phyloP scores from a whole-genome alignment of 2,797 vertebrate species.

The Tiaroga cobitis region DNA sequence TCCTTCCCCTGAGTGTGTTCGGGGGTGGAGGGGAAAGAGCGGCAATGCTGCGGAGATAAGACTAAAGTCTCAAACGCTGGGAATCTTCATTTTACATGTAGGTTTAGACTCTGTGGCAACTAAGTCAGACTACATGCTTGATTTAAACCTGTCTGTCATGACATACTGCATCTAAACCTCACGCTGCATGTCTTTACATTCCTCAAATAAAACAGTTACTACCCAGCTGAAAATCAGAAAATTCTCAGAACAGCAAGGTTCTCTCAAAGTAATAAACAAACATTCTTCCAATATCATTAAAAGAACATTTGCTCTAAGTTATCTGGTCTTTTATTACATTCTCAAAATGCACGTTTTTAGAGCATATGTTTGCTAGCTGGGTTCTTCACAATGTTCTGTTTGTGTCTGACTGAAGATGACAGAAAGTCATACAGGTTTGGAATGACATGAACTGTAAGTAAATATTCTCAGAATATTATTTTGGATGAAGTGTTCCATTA shows the following conservation, averaged over 20 bases:
- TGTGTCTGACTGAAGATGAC: neutral
- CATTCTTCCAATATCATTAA: neutral
- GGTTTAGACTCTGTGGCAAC: neutral
- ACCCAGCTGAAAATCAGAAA: neutral
- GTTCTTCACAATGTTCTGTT: no score
- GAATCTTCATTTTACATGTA: slow-evolving; percentile 12
- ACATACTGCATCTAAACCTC: neutral
- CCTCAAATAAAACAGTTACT: neutral
- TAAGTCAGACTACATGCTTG: neutral
- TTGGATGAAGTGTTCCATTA: neutral
- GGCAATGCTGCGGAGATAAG: slow-evolving; percentile 17
- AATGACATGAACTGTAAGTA: neutral
- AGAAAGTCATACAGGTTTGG: neutral
- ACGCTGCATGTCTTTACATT: neutral
- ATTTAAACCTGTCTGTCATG: neutral
- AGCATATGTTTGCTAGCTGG: neutral
- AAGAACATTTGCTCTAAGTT: neutral
- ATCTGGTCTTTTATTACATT: neutral
- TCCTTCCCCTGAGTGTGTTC: slow-evolving; percentile 7
- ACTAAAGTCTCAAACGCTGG: neutral
- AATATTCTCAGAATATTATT: neutral
- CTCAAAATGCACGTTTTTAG: neutral
- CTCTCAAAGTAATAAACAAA: neutral
- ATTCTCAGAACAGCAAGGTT: neutral
- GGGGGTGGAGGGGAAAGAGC: slow-evolving; percentile 17